phyloP scores from a whole-genome alignment of 2,797 vertebrate genomes.

The Mionectes olivaceus region DNA sequence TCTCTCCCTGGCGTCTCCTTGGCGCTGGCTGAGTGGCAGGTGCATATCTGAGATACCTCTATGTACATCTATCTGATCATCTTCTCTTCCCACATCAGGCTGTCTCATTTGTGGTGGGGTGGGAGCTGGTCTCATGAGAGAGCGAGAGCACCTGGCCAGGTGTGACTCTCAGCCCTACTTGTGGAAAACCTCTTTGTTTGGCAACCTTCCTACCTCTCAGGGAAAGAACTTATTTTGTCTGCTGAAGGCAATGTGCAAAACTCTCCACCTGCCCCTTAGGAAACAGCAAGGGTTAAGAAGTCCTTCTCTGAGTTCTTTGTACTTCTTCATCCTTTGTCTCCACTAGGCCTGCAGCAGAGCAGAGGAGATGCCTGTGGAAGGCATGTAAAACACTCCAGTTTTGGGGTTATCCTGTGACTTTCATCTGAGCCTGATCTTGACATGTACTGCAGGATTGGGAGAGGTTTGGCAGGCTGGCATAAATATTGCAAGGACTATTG shows the following conservation, averaged over 20 bases:
- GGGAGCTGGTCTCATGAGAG: not conserved
- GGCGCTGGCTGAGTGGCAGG: slow-evolving; percentile 50
- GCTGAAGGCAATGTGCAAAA: not conserved
- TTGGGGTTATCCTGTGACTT: not conserved
- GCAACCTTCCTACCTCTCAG: not conserved
- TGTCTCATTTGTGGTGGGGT: not conserved
- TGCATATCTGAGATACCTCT: slow-evolving; percentile 61
- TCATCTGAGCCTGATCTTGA: not conserved
- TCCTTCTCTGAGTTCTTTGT: not conserved
- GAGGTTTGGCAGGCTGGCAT: not conserved
- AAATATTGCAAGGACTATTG: not conserved
- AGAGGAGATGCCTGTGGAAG: not conserved
- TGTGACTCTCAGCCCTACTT: not conserved
- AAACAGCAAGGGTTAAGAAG: not conserved
- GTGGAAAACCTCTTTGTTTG: not conserved
- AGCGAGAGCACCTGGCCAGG: not conserved
- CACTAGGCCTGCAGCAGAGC: not conserved
- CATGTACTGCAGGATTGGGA: not conserved
- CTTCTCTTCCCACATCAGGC: not conserved
- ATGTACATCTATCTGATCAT: slow-evolving; percentile 49
- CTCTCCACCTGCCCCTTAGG: not conserved
- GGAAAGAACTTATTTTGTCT: not conserved
- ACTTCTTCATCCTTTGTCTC: not conserved
- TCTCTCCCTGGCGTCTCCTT: slow-evolving; percentile 23
- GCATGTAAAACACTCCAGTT: not conserved